These are phyloP conservation scores for Drosophila formosana DNA, from an alignment of 2,888 invertebrate genomes.

Conservation along the genomic window DNA sequence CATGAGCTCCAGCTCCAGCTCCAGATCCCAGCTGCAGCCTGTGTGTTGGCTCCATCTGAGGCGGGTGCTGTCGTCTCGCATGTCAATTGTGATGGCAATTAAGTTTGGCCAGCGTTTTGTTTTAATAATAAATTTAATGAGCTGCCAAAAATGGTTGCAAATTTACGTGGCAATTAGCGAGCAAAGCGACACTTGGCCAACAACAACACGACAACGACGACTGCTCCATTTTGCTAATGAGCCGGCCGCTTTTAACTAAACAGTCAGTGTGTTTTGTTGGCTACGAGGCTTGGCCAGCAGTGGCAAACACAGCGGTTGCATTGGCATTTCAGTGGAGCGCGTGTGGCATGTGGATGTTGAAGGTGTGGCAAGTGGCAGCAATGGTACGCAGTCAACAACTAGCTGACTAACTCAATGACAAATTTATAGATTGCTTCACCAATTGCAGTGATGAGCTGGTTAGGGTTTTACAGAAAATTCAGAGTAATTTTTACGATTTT, in stretches of 20 bases:
- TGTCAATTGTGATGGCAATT: conserved; percentile 82
- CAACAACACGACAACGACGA: conserved; percentile 24
- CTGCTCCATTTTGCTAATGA: conserved; percentile 73
- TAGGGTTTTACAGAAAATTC: neutral
- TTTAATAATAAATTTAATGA: conserved; percentile 81
- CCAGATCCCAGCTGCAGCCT: conserved; percentile 13
- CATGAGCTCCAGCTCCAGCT: conserved; percentile 45
- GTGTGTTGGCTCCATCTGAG: conserved; percentile 31
- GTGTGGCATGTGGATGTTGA: conserved; percentile 40
- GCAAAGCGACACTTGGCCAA: conserved; percentile 75
- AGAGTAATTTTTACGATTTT: neutral
- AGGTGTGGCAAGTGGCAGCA: conserved; percentile 44
- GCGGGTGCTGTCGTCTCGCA: conserved; percentile 78
- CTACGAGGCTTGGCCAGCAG: conserved; percentile 54
- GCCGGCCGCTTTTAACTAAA: conserved; percentile 43
- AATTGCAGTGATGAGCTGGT: neutral
- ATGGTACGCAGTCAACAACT: conserved; percentile 1
- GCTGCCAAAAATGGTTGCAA: conserved; percentile 83
- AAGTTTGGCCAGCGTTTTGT: conserved; percentile 67
- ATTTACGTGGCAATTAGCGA: conserved; percentile 79
- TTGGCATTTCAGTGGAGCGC: conserved; percentile 30
- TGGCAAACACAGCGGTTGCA: conserved; percentile 7
- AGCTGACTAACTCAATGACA: neutral
- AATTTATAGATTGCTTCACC: neutral
- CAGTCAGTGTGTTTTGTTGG: neutral